A percentile compares a stretch with the other conserved stretches of the same genome.
Evolutionary conservation across 2,113 vertebrate species (phyloP).

Genomic region (Rhabdomys dilectus): DNA sequence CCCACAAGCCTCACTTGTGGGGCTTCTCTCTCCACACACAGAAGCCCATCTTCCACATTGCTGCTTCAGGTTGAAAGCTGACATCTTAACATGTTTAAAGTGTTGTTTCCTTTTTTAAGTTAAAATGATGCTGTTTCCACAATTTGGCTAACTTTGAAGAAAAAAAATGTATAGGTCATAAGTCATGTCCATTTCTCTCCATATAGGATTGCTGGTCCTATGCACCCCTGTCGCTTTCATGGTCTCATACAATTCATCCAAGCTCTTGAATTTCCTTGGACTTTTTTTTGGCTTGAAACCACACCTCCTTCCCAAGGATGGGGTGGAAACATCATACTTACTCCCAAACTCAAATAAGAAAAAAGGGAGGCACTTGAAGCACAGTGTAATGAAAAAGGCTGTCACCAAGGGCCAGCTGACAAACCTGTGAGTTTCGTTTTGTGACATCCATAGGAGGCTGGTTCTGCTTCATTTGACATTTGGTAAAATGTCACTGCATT

Average conservation of each 20-base stretch:
- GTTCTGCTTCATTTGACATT: not conserved
- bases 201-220: not conserved
- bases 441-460: not conserved
- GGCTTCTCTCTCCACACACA: not conserved
- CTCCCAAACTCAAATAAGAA: not conserved
- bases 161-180: not conserved
- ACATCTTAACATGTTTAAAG: slow-evolving; percentile 20
- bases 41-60: not conserved
- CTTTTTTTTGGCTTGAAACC: not conserved
- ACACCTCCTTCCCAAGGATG: not conserved
- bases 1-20: too few relatives aligned
- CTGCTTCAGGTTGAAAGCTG: slow-evolving; percentile 24
- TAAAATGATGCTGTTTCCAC: not conserved
- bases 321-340: not conserved
- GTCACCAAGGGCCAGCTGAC: not conserved
- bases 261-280: not conserved
- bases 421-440: not conserved
- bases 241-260: not conserved
- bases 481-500: not conserved
- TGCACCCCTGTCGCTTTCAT: not conserved
- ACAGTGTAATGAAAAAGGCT: not conserved
- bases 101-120: slow-evolving; percentile 52
- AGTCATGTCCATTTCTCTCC: not conserved
- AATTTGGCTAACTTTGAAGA: not conserved
- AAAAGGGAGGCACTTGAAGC: not conserved